These are phyloP conservation scores for Uropsilus gracilis DNA, from an alignment of 2,113 vertebrate genomes.

Conservation along the genomic window DNA sequence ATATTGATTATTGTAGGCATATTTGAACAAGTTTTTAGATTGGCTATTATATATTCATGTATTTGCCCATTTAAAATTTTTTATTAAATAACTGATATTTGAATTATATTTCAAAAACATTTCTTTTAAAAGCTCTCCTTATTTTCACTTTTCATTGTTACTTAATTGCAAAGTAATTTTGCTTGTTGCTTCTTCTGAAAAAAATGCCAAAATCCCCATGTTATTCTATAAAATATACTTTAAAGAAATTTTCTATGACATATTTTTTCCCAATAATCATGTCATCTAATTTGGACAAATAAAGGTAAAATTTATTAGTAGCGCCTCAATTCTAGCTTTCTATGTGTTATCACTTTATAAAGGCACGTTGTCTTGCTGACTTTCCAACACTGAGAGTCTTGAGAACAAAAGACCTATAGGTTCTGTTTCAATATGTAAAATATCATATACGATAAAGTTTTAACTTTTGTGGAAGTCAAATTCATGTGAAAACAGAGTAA, in stretches of 20 bases:
- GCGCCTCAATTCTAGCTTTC: neutral
- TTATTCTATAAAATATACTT: no score
- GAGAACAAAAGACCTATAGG: neutral
- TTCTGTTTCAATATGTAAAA: neutral
- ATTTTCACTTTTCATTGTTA: neutral
- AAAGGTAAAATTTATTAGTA: neutral
- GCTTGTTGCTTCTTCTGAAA: neutral
- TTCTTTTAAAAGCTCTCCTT: neutral
- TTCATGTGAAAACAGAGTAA: neutral
- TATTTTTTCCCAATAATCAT: neutral
- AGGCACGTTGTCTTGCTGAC: neutral
- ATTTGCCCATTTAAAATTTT: neutral
- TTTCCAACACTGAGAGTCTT: neutral
- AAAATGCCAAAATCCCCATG: accelerated
- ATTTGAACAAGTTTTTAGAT: no score
- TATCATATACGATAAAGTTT: neutral
- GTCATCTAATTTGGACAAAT: neutral
- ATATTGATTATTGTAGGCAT: no score
- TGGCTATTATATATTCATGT: neutral
- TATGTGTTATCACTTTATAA: neutral
- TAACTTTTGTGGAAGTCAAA: neutral
- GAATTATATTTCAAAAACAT: neutral
- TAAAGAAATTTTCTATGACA: no score
- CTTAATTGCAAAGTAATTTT: neutral
- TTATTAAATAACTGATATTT: neutral